These are phyloP conservation scores for Ptychoptera contaminata DNA, from an alignment of 2,888 invertebrate genomes.

Conservation along the genomic window DNA sequence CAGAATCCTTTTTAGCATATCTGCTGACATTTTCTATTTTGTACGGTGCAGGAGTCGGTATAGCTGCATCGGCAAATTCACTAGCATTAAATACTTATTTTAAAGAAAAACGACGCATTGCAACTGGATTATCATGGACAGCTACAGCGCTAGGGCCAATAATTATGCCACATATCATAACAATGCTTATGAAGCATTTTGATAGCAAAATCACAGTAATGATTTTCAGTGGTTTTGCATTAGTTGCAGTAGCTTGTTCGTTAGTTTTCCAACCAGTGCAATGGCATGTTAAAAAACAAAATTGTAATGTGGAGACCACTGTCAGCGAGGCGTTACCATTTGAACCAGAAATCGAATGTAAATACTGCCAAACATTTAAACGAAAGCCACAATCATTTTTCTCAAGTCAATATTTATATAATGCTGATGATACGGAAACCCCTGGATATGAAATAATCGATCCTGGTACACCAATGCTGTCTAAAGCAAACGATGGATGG, in stretches of 20 bases:
- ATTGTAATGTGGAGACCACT: too few relatives aligned
- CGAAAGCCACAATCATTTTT: constrained; percentile 22
- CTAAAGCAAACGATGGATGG: constrained; percentile 37
- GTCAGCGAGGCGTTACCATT: too few relatives aligned
- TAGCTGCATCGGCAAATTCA: constrained; percentile 51
- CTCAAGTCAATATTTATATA: constrained; percentile 38
- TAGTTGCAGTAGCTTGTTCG: constrained; percentile 50
- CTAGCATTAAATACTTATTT: constrained; percentile 60
- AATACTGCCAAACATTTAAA: constrained; percentile 20
- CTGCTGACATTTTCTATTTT: constrained; percentile 47
- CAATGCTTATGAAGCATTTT: constrained; percentile 40
- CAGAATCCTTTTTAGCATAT: constrained; percentile 44
- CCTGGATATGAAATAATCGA: constrained; percentile 48
- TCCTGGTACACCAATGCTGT: constrained; percentile 51
- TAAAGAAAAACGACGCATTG: constrained; percentile 49
- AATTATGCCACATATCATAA: constrained; percentile 54
- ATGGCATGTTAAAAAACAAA: constrained; percentile 43
- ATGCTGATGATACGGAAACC: constrained; percentile 44
- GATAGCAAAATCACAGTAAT: constrained; percentile 50
- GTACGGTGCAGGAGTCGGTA: constrained; percentile 53
- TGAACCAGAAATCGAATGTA: constrained; percentile 18
- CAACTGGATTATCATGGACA: constrained; percentile 55
- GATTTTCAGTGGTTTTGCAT: constrained; percentile 47
- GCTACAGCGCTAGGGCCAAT: constrained; percentile 58
- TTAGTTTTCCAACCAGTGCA: constrained; percentile 57